Evolutionary conservation across 1,140 invertebrate genomes (phyloP).

Genomic region (Tetragonula clypearis): DNA sequence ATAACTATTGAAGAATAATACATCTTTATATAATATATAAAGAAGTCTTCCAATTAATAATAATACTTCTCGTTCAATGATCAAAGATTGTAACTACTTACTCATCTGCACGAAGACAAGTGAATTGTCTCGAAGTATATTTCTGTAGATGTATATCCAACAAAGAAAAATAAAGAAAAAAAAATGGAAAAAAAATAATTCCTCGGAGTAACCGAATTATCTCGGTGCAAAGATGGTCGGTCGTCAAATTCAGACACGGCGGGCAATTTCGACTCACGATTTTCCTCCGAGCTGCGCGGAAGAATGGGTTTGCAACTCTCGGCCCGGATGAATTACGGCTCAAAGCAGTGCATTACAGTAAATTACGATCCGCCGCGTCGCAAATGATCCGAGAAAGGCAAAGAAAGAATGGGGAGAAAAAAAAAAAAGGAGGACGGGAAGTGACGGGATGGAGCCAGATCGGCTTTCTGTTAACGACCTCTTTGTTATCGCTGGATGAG

Average conservation of each 20-base stretch:
- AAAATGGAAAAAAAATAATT: background rate
- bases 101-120: background rate
- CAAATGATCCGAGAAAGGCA: conserved; percentile 37
- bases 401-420: conserved; percentile 6
- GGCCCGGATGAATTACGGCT: conserved; percentile 16
- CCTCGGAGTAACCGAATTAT: background rate
- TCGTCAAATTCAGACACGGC: background rate
- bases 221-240: background rate
- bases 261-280: background rate
- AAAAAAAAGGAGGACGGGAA: background rate
- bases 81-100: background rate
- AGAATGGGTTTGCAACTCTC: background rate
- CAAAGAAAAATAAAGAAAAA: too few relatives aligned
- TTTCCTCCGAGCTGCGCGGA: background rate
- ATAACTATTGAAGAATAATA: too few relatives aligned
- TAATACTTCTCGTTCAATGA: too few relatives aligned
- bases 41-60: background rate
- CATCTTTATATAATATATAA: too few relatives aligned
- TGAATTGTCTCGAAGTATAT: background rate
- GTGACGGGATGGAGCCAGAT: background rate
- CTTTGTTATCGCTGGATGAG: conserved; percentile 37
- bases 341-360: conserved; percentile 23
- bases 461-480: conserved; percentile 36
- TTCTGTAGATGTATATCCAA: too few relatives aligned
- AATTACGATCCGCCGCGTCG: conserved; percentile 29